A percentile compares a stretch with the other conserved stretches of the same genome.
These are phyloP conservation scores for Clamator glandarius DNA, from an alignment of 2,797 vertebrate genomes.

Conservation along the genomic window DNA sequence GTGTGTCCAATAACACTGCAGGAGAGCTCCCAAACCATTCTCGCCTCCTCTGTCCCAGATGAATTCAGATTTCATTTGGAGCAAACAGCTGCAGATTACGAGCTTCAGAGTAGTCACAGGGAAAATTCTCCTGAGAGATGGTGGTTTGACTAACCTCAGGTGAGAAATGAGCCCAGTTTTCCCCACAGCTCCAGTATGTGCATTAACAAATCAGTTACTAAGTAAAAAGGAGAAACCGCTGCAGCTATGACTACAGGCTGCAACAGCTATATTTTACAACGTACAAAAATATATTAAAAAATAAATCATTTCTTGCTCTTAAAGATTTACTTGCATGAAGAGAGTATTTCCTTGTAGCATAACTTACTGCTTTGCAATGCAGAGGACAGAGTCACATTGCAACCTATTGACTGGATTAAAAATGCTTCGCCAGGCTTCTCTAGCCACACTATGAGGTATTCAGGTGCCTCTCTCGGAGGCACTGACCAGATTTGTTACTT, in stretches of 20 bases:
- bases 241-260: not conserved
- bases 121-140: not conserved
- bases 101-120: not conserved
- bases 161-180: not conserved
- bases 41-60: not conserved
- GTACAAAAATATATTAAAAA: not conserved
- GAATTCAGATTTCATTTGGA: conserved; percentile 11
- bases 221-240: not conserved
- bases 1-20: not conserved
- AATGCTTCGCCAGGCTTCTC: not conserved
- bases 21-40: not conserved
- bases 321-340: not conserved
- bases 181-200: not conserved
- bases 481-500: not conserved
- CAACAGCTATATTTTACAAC: not conserved
- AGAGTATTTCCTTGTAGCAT: not conserved
- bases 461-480: not conserved
- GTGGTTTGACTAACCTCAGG: not conserved
- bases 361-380: not conserved
- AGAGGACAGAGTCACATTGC: not conserved
- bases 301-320: not conserved
- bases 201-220: not conserved
- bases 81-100: not conserved
- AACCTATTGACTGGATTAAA: not conserved
- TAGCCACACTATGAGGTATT: not conserved